Conservation (phyloP, 2,888 invertebrate species). For the Serripes groenlandicus region DNA sequence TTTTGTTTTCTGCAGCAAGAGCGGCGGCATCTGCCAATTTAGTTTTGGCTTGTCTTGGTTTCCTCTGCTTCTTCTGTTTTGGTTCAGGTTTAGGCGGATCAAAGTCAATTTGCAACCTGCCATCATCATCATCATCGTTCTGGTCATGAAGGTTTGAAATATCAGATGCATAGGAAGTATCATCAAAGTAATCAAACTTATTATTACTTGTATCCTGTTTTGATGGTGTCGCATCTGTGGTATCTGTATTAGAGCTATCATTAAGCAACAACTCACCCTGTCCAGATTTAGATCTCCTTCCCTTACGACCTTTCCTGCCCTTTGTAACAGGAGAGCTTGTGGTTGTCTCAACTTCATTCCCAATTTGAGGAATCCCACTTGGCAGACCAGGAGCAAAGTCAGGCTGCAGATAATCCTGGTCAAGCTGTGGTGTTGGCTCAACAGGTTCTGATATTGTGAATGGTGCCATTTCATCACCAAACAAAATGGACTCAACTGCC, state of each 20-base stretch:
- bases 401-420: constrained; percentile 62
- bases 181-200: constrained; percentile 46
- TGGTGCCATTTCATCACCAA: constrained; percentile 50
- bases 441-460: constrained; percentile 60
- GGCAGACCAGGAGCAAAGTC: constrained; percentile 59
- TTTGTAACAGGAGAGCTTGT: constrained; percentile 41
- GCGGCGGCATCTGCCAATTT: constrained; percentile 61
- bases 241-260: constrained; percentile 27
- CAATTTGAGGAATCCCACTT: constrained; percentile 45
- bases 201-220: not conserved
- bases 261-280: constrained; percentile 42
- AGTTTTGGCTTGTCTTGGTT: constrained; percentile 54
- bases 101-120: constrained; percentile 65
- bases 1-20: constrained; percentile 59
- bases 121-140: constrained; percentile 69
- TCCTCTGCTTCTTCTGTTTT: constrained; percentile 57
- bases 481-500: constrained; percentile 65
- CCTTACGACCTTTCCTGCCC: constrained; percentile 56
- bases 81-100: constrained; percentile 65
- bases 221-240: not conserved
- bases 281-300: constrained; percentile 54
- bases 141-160: constrained; percentile 55
- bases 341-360: constrained; percentile 60
- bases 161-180: constrained; percentile 49
- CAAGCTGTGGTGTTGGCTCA: constrained; percentile 60